Evolutionary conservation across 2,113 vertebrate genomes (phyloP).

Genomic region (Lutjanus erythropterus): DNA sequence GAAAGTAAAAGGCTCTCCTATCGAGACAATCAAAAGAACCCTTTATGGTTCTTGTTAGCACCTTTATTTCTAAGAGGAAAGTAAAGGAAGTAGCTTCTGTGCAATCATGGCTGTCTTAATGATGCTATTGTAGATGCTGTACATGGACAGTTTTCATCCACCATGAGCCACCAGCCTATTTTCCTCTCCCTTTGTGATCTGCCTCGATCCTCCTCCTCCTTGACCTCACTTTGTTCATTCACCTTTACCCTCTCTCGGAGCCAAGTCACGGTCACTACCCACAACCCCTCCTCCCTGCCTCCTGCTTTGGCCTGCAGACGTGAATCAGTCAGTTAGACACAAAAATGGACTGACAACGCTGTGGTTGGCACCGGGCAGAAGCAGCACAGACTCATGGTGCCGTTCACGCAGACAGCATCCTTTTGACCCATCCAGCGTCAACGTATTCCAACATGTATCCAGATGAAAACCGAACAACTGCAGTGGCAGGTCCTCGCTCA

Average conservation of each 20-base stretch:
- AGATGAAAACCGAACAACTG: slow-evolving; percentile 45
- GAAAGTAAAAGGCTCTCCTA: too few species aligned
- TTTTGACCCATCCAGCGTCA: slow-evolving; percentile 43
- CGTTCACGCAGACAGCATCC: slow-evolving; percentile 44
- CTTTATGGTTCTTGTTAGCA: too few species aligned
- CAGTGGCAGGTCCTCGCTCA: neutral
- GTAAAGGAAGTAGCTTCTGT: neutral
- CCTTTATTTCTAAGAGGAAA: too few species aligned
- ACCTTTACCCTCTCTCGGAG: slow-evolving; percentile 42
- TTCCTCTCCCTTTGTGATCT: slow-evolving; percentile 9
- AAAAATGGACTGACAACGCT: slow-evolving; percentile 51
- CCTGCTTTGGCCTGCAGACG: slow-evolving; percentile 44
- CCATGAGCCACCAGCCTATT: neutral
- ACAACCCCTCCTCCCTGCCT: neutral
- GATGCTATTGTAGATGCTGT: neutral
- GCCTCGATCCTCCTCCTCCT: neutral
- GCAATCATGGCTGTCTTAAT: slow-evolving; percentile 12
- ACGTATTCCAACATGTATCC: slow-evolving; percentile 38
- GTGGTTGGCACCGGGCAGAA: slow-evolving; percentile 30
- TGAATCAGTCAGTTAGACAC: slow-evolving; percentile 55
- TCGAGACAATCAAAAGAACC: too few species aligned
- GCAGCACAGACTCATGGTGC: slow-evolving; percentile 30
- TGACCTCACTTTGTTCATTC: slow-evolving; percentile 21
- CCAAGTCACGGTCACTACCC: slow-evolving; percentile 35
- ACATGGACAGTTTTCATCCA: neutral